Percentiles rank a stretch among this genome's conserved stretches.
Evolutionary conservation across 2,113 vertebrate genomes (phyloP).

Genomic region (Brachyistius frenatus): DNA sequence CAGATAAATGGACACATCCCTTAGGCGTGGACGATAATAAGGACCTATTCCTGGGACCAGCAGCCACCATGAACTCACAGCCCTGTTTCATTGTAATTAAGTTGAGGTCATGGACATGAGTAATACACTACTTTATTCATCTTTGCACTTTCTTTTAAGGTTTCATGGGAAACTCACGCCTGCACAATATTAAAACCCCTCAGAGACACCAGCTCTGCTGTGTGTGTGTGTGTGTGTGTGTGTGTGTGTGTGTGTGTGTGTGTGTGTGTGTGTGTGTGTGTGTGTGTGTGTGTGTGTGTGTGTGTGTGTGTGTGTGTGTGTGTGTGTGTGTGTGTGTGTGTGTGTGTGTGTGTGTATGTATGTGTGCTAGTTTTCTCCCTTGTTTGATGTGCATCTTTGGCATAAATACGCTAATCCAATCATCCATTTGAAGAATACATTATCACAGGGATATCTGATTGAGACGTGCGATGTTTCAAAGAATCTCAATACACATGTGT

Average conservation of each 20-base stretch:
- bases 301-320: neutral
- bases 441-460: neutral
- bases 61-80: slow-evolving; percentile 44
- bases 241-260: too few relatives aligned
- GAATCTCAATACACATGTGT: too few relatives aligned
- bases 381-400: neutral
- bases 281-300: too few relatives aligned
- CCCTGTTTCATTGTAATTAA: slow-evolving; percentile 59
- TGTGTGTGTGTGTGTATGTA: too few relatives aligned
- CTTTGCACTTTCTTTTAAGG: slow-evolving; percentile 27
- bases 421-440: neutral
- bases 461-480: neutral
- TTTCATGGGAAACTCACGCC: slow-evolving; percentile 35
- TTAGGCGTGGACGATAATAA: slow-evolving; percentile 38
- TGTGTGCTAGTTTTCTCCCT: neutral
- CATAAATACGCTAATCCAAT: neutral
- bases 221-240: neutral
- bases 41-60: slow-evolving; percentile 53
- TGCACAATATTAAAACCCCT: neutral
- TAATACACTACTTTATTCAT: slow-evolving; percentile 53
- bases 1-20: slow-evolving; percentile 46
- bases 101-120: slow-evolving; percentile 31
- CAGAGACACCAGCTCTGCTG: neutral
- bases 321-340: neutral
- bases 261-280: too few relatives aligned